Conservation (phyloP, 2,113 vertebrate genomes). For the Hylia prasina region DNA sequence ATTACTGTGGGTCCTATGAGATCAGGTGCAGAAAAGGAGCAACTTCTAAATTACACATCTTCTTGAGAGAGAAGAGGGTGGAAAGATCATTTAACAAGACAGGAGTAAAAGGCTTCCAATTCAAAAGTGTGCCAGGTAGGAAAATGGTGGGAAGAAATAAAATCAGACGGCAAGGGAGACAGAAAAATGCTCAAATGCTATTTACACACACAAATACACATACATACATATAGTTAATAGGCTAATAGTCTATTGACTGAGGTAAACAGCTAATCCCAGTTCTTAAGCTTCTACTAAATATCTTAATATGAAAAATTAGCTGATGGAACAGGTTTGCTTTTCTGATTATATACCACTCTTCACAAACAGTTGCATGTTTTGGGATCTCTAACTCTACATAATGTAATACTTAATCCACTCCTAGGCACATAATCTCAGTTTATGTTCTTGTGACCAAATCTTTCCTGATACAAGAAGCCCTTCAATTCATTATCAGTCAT, state of each 20-base stretch:
- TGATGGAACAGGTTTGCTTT: neutral
- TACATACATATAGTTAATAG: neutral
- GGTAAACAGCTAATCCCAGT: neutral
- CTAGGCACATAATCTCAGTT: neutral
- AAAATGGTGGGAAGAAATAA: neutral
- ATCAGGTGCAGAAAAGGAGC: neutral
- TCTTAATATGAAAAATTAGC: neutral
- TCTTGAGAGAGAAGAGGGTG: neutral
- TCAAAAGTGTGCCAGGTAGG: neutral
- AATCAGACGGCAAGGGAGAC: neutral
- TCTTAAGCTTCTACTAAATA: neutral
- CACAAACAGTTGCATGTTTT: neutral
- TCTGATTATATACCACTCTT: neutral
- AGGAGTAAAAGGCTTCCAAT: neutral
- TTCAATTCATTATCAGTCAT: neutral
- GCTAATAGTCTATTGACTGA: neutral
- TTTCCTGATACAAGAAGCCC: neutral
- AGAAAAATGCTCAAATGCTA: neutral
- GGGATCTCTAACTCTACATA: neutral
- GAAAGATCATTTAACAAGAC: neutral
- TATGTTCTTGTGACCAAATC: neutral
- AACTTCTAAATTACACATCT: neutral
- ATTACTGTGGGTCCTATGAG: neutral
- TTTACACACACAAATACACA: neutral
- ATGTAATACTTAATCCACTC: neutral